Evolutionary conservation across 2,113 vertebrate species (phyloP), one percentile per base, ranked within the genome.

Genomic region (Gymnarchus niloticus): DNA sequence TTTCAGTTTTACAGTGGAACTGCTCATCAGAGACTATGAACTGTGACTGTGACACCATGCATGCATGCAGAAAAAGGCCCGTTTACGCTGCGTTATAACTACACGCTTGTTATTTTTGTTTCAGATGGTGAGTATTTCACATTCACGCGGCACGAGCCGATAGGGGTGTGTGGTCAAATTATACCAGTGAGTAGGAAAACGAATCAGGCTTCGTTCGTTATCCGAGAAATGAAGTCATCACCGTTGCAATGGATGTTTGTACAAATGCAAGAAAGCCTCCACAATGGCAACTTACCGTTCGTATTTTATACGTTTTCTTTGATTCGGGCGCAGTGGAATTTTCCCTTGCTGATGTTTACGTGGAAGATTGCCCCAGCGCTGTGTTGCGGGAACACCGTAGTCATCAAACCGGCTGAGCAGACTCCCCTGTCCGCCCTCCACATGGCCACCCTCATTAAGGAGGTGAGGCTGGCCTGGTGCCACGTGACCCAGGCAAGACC

Each of bases 311-410:
- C 7, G 14, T 25, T 14, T 19, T 46, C 77, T 80, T 14, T 56
- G 25, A 14, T 10, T 12, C 61, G 1, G 19, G 49, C 82, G 78
- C 88, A 97, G 96, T 97, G 96, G 96, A 97, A 97, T 91, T 97
- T 97, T 90, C 96, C 96, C 0, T 33, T 97, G 91, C 83, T 97
- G 89, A 96, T 97, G 96, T 92, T 97, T 73, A 87, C 87, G 12
- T 97, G 96, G 96, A 97, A 97, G 92, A 94, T 97, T 2, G 96
- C 93, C 21, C 93, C 96, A 81, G 96, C 96, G 12, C 94, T 97
- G 61, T 94, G 93, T 90, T 96, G 95, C 81, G 96, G 96, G 88
- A 97, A 97, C 90, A 97, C 96, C 0, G 94, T 97, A 54, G 88
- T 97, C 85, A 88, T 97, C 89, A 97, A 97, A 86, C 96, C 96